Evolutionary conservation across 1,140 invertebrate species (phyloP).

Genomic region (Leptinotarsa lineolata): DNA sequence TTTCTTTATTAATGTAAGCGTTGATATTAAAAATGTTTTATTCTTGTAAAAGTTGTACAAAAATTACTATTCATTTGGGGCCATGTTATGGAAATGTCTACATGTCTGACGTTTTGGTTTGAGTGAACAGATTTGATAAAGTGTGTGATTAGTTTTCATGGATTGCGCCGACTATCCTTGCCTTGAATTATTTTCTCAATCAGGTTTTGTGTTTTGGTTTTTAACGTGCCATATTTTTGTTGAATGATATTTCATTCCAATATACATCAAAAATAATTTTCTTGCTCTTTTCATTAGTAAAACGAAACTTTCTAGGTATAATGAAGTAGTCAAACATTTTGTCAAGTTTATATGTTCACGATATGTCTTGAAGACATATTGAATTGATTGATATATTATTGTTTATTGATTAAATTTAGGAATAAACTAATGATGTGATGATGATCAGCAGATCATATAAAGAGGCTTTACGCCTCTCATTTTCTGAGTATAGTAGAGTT

Average conservation of each 20-base stretch:
- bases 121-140: slow-evolving; percentile 53
- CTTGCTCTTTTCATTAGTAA: slow-evolving; percentile 9
- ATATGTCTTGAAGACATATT: slow-evolving; percentile 53
- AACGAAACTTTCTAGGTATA: not conserved
- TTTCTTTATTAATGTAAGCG: slow-evolving; percentile 36
- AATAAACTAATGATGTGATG: slow-evolving; percentile 59
- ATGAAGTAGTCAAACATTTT: slow-evolving; percentile 53
- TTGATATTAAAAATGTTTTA: slow-evolving; percentile 50
- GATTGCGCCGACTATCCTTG: slow-evolving; percentile 50
- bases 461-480: slow-evolving; percentile 52
- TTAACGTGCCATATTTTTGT: slow-evolving; percentile 50
- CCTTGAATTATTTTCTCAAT: slow-evolving; percentile 39
- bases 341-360: slow-evolving; percentile 54
- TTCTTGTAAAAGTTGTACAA: slow-evolving; percentile 48
- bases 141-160: slow-evolving; percentile 51
- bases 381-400: slow-evolving; percentile 55
- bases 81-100: slow-evolving; percentile 37
- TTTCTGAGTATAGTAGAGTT: slow-evolving; percentile 59
- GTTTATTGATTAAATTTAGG: slow-evolving; percentile 57
- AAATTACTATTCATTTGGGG: slow-evolving; percentile 46
- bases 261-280: slow-evolving; percentile 18
- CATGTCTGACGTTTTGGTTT: slow-evolving; percentile 44
- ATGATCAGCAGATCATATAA: slow-evolving; percentile 57
- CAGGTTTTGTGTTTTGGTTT: slow-evolving; percentile 40
- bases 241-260: slow-evolving; percentile 33